Percentiles rank a stretch among this genome's conserved stretches.
phyloP scores from a whole-genome alignment of 2,888 invertebrate species.

The Steromphala cineraria region DNA sequence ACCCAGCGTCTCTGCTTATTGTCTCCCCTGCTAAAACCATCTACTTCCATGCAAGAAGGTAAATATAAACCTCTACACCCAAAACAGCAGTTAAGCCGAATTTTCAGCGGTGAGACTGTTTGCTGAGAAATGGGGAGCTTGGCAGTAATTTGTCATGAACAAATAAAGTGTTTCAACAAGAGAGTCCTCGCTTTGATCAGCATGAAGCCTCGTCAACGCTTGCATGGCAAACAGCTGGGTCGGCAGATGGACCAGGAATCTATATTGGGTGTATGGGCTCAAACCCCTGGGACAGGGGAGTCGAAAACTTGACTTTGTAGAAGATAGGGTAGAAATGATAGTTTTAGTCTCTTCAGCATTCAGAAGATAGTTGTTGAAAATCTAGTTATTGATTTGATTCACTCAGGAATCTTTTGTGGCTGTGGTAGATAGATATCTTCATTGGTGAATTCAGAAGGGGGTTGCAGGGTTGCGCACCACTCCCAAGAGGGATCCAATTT shows the following conservation, averaged over 20 bases:
- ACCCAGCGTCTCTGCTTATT: neutral
- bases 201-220: neutral
- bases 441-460: no score
- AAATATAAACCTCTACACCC: constrained; percentile 12
- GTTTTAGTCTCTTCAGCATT: no score
- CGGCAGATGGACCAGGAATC: neutral
- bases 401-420: no score
- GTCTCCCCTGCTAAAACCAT: neutral
- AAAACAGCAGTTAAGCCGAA: constrained; percentile 11
- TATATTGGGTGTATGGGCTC: neutral
- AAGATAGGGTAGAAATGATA: no score
- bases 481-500: no score
- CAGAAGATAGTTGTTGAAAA: no score
- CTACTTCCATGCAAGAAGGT: neutral
- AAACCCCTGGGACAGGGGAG: no score
- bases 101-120: constrained; percentile 3
- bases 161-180: neutral
- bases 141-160: constrained; percentile 16
- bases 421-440: no score
- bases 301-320: no score
- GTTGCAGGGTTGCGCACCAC: no score
- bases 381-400: no score
- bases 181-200: neutral
- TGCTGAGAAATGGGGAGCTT: constrained; percentile 14
- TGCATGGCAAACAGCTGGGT: neutral